Conservation (phyloP, 2,113 vertebrate species). For the Thinocorus orbignyianus region DNA sequence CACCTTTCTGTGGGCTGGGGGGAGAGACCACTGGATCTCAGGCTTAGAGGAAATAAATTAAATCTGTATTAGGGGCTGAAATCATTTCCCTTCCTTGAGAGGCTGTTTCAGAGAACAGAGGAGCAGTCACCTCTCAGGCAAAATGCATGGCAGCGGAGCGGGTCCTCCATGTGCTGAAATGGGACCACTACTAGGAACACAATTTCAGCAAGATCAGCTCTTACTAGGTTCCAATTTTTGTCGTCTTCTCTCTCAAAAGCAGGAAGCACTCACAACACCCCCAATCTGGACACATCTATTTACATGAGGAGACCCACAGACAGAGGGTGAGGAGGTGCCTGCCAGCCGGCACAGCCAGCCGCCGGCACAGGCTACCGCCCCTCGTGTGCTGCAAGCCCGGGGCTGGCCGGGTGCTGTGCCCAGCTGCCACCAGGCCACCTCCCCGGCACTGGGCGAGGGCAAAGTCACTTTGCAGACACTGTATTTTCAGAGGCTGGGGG, state of each 20-base stretch:
- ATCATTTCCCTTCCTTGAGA: neutral
- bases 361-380: neutral
- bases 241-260: neutral
- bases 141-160: neutral
- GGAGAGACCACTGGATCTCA: neutral
- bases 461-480: neutral
- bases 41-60: neutral
- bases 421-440: neutral
- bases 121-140: neutral
- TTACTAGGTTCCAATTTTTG: rapidly evolving
- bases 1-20: neutral
- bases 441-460: neutral
- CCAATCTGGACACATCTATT: neutral
- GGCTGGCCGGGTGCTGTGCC: neutral
- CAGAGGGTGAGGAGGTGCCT: neutral
- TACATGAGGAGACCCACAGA: neutral
- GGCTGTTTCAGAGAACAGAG: neutral
- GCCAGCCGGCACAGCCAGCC: neutral
- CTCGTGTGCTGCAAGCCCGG: rapidly evolving
- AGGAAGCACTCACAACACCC: neutral
- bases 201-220: neutral
- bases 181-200: neutral
- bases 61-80: neutral
- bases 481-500: neutral
- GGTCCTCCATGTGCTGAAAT: rapidly evolving